Percentiles rank a stretch among this genome's conserved stretches.
Evolutionary conservation across 1,140 invertebrate species (phyloP).

Genomic region (Rhynchophorus ferrugineus): DNA sequence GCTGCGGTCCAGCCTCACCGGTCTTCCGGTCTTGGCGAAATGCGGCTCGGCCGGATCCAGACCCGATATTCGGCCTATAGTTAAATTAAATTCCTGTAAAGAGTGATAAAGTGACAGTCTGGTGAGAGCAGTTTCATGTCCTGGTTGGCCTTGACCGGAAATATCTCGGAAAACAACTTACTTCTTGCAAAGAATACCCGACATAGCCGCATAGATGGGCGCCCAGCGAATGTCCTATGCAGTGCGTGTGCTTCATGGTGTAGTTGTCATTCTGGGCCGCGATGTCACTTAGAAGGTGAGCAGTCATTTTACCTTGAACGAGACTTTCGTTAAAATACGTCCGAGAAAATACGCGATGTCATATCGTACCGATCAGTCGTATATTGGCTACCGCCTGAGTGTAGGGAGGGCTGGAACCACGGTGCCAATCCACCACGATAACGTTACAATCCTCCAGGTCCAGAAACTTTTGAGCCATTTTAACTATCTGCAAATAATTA

Average conservation of each 20-base stretch:
- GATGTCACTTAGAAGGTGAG: constrained; percentile 55
- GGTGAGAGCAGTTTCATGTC: not conserved
- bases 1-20: constrained; percentile 74
- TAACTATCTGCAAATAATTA: constrained; percentile 45
- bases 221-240: constrained; percentile 86
- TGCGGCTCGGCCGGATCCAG: constrained; percentile 89
- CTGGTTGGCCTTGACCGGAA: not conserved
- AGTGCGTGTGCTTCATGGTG: constrained; percentile 60
- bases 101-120: not conserved
- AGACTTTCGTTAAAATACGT: not conserved
- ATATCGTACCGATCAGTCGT: constrained; percentile 55
- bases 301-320: constrained; percentile 61
- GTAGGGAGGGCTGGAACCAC: constrained; percentile 78
- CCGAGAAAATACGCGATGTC: too few relatives aligned
- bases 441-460: constrained; percentile 63
- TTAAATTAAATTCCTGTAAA: constrained; percentile 54
- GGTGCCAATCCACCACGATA: constrained; percentile 76
- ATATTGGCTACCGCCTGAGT: constrained; percentile 86
- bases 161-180: constrained; percentile 26
- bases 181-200: constrained; percentile 61
- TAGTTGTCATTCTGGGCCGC: constrained; percentile 40
- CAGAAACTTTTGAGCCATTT: constrained; percentile 55
- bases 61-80: constrained; percentile 61
- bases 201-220: constrained; percentile 79
- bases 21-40: constrained; percentile 72